phyloP scores from a whole-genome alignment of 1,140 invertebrate species.

The Apocrypta bakeri region DNA sequence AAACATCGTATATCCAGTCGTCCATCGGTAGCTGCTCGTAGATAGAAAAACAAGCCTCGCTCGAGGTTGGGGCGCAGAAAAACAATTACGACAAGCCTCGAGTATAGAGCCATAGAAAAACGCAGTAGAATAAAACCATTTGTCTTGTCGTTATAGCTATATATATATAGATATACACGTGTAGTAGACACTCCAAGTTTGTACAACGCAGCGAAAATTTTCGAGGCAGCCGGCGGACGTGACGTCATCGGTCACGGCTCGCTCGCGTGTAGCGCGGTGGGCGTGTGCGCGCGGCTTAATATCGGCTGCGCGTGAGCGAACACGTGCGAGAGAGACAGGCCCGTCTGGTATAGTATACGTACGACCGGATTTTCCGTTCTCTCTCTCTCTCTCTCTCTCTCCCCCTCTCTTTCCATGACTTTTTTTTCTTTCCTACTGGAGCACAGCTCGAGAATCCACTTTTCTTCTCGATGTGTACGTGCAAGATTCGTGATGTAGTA shows the following conservation, averaged over 20 bases:
- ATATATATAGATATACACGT: background rate
- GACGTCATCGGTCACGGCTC: constrained; percentile 41
- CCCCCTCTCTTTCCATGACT: background rate
- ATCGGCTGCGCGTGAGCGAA: background rate
- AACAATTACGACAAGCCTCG: constrained; percentile 6
- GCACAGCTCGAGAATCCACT: constrained; percentile 12
- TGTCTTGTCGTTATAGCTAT: constrained; percentile 11
- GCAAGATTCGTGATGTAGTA: background rate
- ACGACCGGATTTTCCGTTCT: constrained; percentile 47
- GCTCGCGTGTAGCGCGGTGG: constrained; percentile 18
- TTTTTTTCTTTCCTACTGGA: background rate
- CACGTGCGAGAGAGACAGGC: too few relatives aligned
- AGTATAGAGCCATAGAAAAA: background rate
- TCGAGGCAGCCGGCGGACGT: constrained; percentile 12
- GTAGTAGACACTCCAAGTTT: background rate
- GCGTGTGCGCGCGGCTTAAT: constrained; percentile 19
- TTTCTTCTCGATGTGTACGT: background rate
- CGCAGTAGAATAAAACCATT: constrained; percentile 19
- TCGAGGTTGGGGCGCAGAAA: background rate
- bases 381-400: background rate
- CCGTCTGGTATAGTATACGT: background rate
- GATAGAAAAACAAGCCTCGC: background rate
- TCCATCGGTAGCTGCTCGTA: background rate
- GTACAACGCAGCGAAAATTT: background rate
- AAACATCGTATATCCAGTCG: too few relatives aligned